These are phyloP conservation scores for Echinometra lucunter DNA, from an alignment of 53 echinoderm and acorn worm genomes.

Conservation along the genomic window DNA sequence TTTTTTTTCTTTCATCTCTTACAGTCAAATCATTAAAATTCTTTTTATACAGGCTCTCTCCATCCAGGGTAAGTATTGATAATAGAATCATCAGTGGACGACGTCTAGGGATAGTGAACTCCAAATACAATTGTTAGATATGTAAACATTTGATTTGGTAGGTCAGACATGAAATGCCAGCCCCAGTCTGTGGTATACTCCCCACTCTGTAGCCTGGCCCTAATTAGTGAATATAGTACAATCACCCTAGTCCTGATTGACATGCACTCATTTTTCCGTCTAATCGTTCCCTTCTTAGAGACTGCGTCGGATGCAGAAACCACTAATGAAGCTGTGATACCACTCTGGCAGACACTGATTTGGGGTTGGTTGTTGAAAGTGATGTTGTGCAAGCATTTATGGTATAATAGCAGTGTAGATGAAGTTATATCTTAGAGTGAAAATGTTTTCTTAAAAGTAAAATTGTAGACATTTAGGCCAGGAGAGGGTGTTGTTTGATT, in stretches of 20 bases:
- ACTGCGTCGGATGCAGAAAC: background rate
- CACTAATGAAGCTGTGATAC: slow-evolving; percentile 9
- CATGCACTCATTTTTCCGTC: slow-evolving; percentile 1
- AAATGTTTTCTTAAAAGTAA: background rate
- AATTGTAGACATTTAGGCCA: background rate
- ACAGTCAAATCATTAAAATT: too few species aligned
- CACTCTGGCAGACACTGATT: background rate
- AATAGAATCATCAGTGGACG: background rate
- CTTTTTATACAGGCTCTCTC: too few species aligned
- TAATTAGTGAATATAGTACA: slow-evolving; percentile 63
- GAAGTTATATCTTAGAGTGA: background rate
- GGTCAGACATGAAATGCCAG: slow-evolving; percentile 30
- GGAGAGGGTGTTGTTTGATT: background rate
- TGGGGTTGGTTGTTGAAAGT: background rate
- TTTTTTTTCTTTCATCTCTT: background rate
- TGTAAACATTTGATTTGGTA: background rate
- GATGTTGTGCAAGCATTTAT: background rate
- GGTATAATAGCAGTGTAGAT: background rate
- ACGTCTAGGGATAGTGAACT: background rate
- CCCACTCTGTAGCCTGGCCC: slow-evolving; percentile 3
- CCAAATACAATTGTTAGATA: slow-evolving; percentile 2
- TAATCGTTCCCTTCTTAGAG: slow-evolving; percentile 14
- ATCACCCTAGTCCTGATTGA: slow-evolving; percentile 43
- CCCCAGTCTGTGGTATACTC: slow-evolving; percentile 31
- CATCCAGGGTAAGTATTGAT: background rate